Evolutionary conservation across 1,140 invertebrate species (phyloP).

Genomic region (Drosophila albomicans): DNA sequence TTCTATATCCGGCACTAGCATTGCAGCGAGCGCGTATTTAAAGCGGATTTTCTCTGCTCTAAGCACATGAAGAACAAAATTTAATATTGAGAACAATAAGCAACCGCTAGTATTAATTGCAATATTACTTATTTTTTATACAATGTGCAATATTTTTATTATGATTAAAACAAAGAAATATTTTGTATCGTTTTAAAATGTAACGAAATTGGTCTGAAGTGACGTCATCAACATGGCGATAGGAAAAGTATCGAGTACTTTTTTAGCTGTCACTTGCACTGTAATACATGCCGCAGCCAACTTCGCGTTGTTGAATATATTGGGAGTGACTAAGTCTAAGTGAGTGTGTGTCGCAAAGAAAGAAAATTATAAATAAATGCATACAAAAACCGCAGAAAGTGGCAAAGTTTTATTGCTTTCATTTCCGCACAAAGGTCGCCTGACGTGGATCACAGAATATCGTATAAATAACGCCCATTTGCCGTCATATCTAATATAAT

Average conservation of each 20-base stretch:
- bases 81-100: slow-evolving; percentile 31
- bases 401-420: slow-evolving; percentile 38
- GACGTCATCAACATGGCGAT: slow-evolving; percentile 54
- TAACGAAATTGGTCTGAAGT: slow-evolving; percentile 23
- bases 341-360: slow-evolving; percentile 71
- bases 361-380: slow-evolving; percentile 78
- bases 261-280: slow-evolving; percentile 43
- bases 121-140: slow-evolving; percentile 57
- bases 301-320: slow-evolving; percentile 59
- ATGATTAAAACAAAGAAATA: slow-evolving; percentile 12
- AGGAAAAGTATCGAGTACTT: slow-evolving; percentile 41
- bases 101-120: slow-evolving; percentile 66
- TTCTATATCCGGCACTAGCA: slow-evolving; percentile 89
- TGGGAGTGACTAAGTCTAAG: slow-evolving; percentile 80
- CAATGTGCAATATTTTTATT: slow-evolving; percentile 41
- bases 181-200: slow-evolving; percentile 50
- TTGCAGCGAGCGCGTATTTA: slow-evolving; percentile 82
- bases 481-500: slow-evolving; percentile 64
- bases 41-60: slow-evolving; percentile 26
- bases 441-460: slow-evolving; percentile 11
- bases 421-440: slow-evolving; percentile 21
- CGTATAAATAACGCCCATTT: slow-evolving; percentile 24
- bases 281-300: slow-evolving; percentile 62
- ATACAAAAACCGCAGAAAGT: slow-evolving; percentile 45
- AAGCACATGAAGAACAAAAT: slow-evolving; percentile 52